Conservation (phyloP, 2,888 invertebrate species). For the Calameuta pallipes region DNA sequence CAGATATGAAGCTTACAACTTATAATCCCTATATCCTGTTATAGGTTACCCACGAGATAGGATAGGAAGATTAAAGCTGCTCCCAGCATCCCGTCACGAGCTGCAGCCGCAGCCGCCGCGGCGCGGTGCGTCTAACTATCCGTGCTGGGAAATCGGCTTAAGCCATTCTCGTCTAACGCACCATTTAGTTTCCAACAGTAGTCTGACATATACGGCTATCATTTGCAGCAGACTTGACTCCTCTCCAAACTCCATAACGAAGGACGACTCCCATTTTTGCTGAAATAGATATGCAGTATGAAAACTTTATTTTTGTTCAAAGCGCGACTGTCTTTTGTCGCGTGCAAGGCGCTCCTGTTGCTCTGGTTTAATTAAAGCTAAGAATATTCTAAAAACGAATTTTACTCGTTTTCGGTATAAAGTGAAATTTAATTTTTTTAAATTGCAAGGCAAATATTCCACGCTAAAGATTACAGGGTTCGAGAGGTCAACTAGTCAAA, state of each 20-base stretch:
- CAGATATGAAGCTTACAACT: constrained; percentile 52
- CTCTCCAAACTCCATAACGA: too few relatives aligned
- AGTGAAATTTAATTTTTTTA: background rate
- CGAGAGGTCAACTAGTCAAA: background rate
- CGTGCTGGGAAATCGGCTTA: background rate
- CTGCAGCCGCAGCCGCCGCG: background rate
- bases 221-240: background rate
- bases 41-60: constrained; percentile 49
- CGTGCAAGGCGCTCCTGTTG: too few relatives aligned
- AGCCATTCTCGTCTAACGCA: background rate
- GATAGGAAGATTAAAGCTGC: constrained; percentile 47
- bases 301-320: too few relatives aligned
- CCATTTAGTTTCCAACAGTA: background rate
- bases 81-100: background rate
- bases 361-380: background rate
- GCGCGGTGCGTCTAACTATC: background rate
- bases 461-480: background rate
- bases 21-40: constrained; percentile 57
- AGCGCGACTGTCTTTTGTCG: too few relatives aligned
- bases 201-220: background rate
- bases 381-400: background rate
- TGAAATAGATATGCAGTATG: too few relatives aligned
- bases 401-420: background rate
- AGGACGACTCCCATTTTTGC: too few relatives aligned
- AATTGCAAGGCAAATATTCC: background rate